phyloP scores from a whole-genome alignment of 2,888 invertebrate species.

The Clunio marinus region DNA sequence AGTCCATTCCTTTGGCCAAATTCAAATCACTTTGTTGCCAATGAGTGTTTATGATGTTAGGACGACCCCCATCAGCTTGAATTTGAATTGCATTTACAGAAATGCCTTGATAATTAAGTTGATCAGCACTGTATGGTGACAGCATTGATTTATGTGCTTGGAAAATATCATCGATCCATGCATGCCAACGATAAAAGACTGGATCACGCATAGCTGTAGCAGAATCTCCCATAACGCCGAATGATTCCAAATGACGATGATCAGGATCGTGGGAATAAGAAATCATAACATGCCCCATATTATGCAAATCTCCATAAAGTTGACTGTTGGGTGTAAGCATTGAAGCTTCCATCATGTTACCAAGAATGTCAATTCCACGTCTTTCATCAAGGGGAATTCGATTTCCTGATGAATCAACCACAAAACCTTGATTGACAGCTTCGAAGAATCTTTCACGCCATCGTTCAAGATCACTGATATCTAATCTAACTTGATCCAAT shows the following conservation, averaged over 20 bases:
- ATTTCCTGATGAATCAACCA: slow-evolving; percentile 58
- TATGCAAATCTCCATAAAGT: slow-evolving; percentile 67
- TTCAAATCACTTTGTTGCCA: slow-evolving; percentile 79
- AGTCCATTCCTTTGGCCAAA: slow-evolving; percentile 75
- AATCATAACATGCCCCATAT: slow-evolving; percentile 52
- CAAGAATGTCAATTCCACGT: slow-evolving; percentile 71
- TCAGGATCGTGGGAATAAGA: slow-evolving; percentile 78
- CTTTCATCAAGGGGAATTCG: slow-evolving; percentile 59
- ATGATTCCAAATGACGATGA: slow-evolving; percentile 65
- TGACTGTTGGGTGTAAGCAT: slow-evolving; percentile 64
- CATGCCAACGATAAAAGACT: slow-evolving; percentile 80
- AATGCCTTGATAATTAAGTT: slow-evolving; percentile 50
- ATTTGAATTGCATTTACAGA: slow-evolving; percentile 58
- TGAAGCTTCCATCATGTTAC: slow-evolving; percentile 74
- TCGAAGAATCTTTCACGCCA: slow-evolving; percentile 72
- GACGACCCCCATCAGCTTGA: slow-evolving; percentile 52
- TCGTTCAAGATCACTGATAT: slow-evolving; percentile 66
- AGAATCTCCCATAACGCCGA: slow-evolving; percentile 78
- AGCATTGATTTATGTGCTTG: slow-evolving; percentile 67
- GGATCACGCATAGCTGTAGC: slow-evolving; percentile 85
- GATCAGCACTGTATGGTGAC: slow-evolving; percentile 58
- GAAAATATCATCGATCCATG: slow-evolving; percentile 74
- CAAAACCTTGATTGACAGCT: slow-evolving; percentile 63
- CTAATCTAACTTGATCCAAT: slow-evolving; percentile 62
- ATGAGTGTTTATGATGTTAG: slow-evolving; percentile 63